Base-by-base conservation (phyloP, 2,888 invertebrate genomes). In the Drosophila formosana region DNA sequence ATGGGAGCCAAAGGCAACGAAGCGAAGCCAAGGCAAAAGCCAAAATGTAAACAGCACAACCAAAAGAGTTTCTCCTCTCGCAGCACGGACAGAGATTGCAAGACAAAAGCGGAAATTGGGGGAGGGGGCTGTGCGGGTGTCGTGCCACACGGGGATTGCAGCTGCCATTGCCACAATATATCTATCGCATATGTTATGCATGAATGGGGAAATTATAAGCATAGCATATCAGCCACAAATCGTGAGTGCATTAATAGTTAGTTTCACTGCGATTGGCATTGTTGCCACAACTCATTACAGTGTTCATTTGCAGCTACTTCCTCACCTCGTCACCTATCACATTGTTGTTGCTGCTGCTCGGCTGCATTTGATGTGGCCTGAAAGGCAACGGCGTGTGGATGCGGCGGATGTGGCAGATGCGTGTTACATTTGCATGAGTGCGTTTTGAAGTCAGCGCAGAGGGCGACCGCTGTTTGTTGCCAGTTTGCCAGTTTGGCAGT, bases 391-490 rank as follows among this genome's bases (percentile, higher is more conserved):
- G 34, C 2, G 57, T 55, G 57, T 60, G 41, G 41, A 23, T 47
- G 50, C 45, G 60, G 53, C 61, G 76, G 67, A 60, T 69, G 75
- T 64, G 47, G 60, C 56, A 51, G 52, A 52, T 72, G 69, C 70
- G 82, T 82, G 67, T 85, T 82, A 89, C 68, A 89, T 88, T 89
- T 85, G 73, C 89, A 82, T 82, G 89, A 78, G 75, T 85, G 84
- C 85, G 70, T 73, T 82, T 77, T 56, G 50, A 67, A 82, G 86
- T 73, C 86, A 75, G 71, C 56, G 28, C 18, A 28, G 23, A 51
- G 34, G 26, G 32, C 47, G 52, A 58, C 53, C 50, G 49, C 45
- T 37, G 49, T 28, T 28, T 62, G 56, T 13, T 51, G 50, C n/a
- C 51, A 25, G 25, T 41, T 18, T 51, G 50, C n/a, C 51, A 28